Conservation (phyloP, 2,113 vertebrate genomes). For the Indicator maculatus region DNA sequence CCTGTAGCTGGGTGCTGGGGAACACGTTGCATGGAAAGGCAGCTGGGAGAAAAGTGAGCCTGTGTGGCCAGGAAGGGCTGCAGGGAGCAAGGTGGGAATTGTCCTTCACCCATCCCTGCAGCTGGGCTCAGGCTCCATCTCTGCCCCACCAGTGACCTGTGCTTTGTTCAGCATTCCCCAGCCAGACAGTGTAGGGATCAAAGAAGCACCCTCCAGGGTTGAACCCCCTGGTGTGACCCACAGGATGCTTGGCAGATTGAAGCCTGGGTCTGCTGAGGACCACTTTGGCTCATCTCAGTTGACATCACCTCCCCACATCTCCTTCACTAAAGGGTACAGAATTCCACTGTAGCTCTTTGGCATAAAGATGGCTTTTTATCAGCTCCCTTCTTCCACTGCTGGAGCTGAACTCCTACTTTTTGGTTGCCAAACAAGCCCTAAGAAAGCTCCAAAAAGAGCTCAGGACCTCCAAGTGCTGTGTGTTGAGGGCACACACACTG, state of each 20-base stretch:
- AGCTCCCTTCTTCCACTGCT: not conserved
- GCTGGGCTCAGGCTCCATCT: not conserved
- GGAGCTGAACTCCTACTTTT: not conserved
- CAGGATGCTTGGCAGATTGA: not conserved
- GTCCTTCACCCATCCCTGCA: not conserved
- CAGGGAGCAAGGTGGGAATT: not conserved
- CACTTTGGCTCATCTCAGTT: not conserved
- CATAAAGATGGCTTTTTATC: not conserved
- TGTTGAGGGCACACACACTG: not conserved
- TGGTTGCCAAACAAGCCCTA: not conserved
- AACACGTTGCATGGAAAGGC: not conserved
- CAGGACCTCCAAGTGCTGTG: not conserved
- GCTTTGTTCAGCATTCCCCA: not conserved
- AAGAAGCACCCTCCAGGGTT: not conserved
- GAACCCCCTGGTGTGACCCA: not conserved
- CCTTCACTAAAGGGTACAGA: not conserved
- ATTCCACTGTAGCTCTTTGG: not conserved
- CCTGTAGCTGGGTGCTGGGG: not conserved
- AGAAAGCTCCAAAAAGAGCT: not conserved
- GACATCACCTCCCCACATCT: not conserved
- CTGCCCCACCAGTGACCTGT: too few species aligned
- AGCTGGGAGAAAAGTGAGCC: not conserved
- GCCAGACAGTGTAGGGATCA: rapidly evolving
- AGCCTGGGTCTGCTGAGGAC: not conserved
- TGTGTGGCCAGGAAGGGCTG: not conserved